Percentiles rank a stretch among this genome's conserved stretches.
These are phyloP conservation scores for Cordilura impudica DNA, from an alignment of 2,888 invertebrate species.

Conservation along the genomic window DNA sequence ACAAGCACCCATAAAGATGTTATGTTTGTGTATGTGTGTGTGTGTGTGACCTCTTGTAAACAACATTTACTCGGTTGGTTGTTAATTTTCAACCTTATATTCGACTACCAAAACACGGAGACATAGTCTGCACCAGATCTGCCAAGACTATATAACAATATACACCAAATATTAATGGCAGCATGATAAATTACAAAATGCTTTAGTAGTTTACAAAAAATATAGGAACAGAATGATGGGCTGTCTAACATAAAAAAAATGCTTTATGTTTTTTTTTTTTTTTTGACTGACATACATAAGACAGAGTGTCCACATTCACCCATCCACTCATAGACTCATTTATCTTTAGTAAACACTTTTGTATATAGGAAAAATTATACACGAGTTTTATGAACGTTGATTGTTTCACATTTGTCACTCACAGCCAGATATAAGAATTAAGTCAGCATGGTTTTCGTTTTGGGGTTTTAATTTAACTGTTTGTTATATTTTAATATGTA, in stretches of 20 bases:
- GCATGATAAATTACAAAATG: too few species aligned
- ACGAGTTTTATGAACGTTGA: conserved; percentile 23
- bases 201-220: too few species aligned
- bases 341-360: conserved; percentile 25
- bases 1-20: neutral
- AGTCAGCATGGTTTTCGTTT: conserved; percentile 35
- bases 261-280: too few species aligned
- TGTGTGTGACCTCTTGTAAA: conserved; percentile 57
- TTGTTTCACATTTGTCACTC: conserved; percentile 59
- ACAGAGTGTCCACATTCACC: neutral
- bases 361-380: conserved; percentile 4
- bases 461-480: neutral
- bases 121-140: too few species aligned
- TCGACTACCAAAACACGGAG: neutral
- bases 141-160: too few species aligned
- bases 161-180: neutral
- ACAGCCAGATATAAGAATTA: conserved; percentile 58
- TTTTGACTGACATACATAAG: too few species aligned
- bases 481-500: conserved; percentile 50
- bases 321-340: conserved; percentile 9
- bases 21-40: neutral
- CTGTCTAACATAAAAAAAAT: too few species aligned
- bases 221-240: too few species aligned
- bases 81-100: conserved; percentile 23
- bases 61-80: conserved; percentile 42